Conservation (phyloP, 2,797 vertebrate species). For the Rhynchotus rufescens region DNA sequence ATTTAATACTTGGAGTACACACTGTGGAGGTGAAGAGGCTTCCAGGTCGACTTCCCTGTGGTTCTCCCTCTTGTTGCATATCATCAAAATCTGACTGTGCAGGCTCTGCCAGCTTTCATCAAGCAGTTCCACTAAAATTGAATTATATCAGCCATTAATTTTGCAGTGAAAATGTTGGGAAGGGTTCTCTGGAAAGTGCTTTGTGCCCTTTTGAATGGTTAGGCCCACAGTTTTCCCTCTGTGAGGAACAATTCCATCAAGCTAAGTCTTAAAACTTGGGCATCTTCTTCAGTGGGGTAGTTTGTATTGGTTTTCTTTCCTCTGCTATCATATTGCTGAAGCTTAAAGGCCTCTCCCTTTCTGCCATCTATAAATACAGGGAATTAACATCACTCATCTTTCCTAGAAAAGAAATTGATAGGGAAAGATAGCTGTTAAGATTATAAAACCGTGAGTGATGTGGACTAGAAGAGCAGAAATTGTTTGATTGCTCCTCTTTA, state of each 20-base stretch:
- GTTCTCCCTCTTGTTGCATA: slow-evolving; percentile 44
- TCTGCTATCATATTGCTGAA: not conserved
- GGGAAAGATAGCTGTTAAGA: not conserved
- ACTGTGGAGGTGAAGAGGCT: not conserved
- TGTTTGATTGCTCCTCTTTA: rapidly evolving
- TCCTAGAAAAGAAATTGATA: not conserved
- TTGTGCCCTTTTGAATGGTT: not conserved
- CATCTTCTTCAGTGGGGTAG: not conserved
- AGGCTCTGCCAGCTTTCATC: slow-evolving; percentile 33
- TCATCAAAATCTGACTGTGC: slow-evolving; percentile 10
- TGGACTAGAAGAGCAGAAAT: not conserved
- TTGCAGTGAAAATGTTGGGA: not conserved
- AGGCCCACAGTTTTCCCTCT: not conserved
- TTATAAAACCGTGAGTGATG: not conserved
- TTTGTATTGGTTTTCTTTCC: not conserved
- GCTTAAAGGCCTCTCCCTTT: not conserved
- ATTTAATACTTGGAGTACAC: not conserved
- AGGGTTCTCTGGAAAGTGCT: not conserved
- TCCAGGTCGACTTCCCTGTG: slow-evolving; percentile 5
- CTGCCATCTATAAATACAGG: not conserved
- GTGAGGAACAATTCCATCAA: not conserved
- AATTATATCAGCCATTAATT: slow-evolving; percentile 10
- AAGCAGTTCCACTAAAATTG: not conserved
- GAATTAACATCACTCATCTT: not conserved
- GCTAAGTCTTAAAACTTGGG: not conserved